These are phyloP conservation scores for Cryptus viduatorius DNA, from an alignment of 2,888 invertebrate species.

Conservation along the genomic window DNA sequence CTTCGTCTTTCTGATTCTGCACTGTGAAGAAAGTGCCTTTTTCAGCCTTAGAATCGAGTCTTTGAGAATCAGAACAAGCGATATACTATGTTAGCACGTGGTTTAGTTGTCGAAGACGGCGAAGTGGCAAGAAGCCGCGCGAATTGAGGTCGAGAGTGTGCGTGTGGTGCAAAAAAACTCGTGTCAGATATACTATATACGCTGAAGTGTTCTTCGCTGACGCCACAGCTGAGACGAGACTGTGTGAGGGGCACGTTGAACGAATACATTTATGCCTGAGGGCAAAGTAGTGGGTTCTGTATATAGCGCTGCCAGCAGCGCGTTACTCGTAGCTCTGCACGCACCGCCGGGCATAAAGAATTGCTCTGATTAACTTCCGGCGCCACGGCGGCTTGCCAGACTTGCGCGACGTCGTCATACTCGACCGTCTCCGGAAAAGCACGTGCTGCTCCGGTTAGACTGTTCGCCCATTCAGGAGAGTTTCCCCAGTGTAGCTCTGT, in stretches of 20 bases:
- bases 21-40: too few species aligned
- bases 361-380: conserved; percentile 76
- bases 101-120: neutral
- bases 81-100: neutral
- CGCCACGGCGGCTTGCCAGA: conserved; percentile 59
- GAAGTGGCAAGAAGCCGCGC: neutral
- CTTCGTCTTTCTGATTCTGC: too few species aligned
- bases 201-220: neutral
- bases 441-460: conserved; percentile 49
- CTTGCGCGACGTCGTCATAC: neutral
- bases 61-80: neutral
- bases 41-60: neutral
- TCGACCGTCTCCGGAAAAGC: neutral
- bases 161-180: neutral
- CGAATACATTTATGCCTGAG: conserved; percentile 51
- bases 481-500: conserved; percentile 21
- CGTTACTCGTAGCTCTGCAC: conserved; percentile 68
- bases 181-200: neutral
- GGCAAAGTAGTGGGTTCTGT: conserved; percentile 15
- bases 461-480: conserved; percentile 50
- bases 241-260: neutral
- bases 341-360: conserved; percentile 74
- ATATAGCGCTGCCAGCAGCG: conserved; percentile 56
- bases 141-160: conserved; percentile 1
- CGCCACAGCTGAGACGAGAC: neutral